phyloP scores from a whole-genome alignment of 2,797 vertebrate species.

The Micromesistius poutassou region DNA sequence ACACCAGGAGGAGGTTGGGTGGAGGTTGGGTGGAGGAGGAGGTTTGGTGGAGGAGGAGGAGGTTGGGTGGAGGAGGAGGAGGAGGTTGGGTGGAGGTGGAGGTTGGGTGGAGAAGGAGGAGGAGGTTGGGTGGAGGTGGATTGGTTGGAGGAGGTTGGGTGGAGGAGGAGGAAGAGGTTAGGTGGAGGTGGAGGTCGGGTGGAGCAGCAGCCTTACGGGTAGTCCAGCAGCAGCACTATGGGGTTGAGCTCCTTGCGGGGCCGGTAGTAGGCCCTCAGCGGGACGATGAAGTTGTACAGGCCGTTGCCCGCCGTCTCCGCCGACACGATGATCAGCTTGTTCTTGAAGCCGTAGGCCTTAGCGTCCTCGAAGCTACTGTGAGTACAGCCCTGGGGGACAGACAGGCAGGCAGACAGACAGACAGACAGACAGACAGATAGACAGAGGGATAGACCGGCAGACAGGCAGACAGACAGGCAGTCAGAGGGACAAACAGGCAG shows the following conservation, averaged over 20 bases:
- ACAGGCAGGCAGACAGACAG: slow-evolving; percentile 22
- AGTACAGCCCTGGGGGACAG: slow-evolving; percentile 81
- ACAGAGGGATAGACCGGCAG: neutral
- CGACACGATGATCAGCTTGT: slow-evolving; percentile 97
- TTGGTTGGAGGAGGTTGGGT: no score
- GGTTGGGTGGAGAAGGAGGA: no score
- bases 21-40: neutral
- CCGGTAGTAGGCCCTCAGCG: slow-evolving; percentile 93
- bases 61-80: no score
- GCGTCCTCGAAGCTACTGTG: slow-evolving; percentile 95
- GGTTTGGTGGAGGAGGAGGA: no score
- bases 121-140: neutral
- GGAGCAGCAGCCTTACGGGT: slow-evolving; percentile 77
- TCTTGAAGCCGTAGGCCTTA: slow-evolving; percentile 96
- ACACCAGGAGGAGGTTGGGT: no score
- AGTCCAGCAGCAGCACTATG: slow-evolving; percentile 91
- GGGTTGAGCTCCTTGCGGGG: slow-evolving; percentile 97
- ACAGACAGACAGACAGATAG: neutral
- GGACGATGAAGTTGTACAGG: slow-evolving; percentile 96
- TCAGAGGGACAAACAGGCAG: no score
- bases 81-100: no score
- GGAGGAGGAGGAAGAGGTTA: no score
- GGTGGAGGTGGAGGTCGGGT: no score
- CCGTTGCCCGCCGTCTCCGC: slow-evolving; percentile 97
- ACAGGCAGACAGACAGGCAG: neutral